Conservation (phyloP, 1,140 invertebrate genomes). For the Aphidius gifuensis region DNA sequence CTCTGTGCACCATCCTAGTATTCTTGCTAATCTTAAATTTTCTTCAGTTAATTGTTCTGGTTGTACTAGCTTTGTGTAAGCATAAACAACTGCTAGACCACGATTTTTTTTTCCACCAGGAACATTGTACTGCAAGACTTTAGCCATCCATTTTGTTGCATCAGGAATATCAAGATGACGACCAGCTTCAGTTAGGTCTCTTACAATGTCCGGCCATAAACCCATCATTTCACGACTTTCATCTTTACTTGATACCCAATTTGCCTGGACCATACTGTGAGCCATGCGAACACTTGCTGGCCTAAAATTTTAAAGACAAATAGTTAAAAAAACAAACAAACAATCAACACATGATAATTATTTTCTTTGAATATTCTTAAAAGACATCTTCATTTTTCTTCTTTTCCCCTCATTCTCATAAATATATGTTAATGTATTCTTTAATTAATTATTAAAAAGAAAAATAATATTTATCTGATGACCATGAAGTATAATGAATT, state of each 20-base stretch:
- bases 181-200: slow-evolving; percentile 73
- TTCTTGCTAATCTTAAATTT: slow-evolving; percentile 74
- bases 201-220: slow-evolving; percentile 79
- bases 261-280: slow-evolving; percentile 58
- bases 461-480: not conserved
- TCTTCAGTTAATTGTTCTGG: slow-evolving; percentile 67
- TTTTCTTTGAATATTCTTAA: not conserved
- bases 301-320: slow-evolving; percentile 25
- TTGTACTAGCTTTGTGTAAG: slow-evolving; percentile 73
- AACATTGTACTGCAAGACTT: slow-evolving; percentile 78
- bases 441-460: not conserved
- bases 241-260: slow-evolving; percentile 67
- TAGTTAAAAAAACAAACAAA: slow-evolving; percentile 4
- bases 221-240: slow-evolving; percentile 83
- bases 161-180: slow-evolving; percentile 71
- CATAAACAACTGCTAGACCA: slow-evolving; percentile 74
- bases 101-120: slow-evolving; percentile 76
- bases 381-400: not conserved
- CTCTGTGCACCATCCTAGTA: slow-evolving; percentile 93
- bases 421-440: too few relatives aligned
- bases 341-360: slow-evolving; percentile 8
- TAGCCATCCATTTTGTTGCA: slow-evolving; percentile 72
- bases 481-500: too few relatives aligned
- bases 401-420: too few relatives aligned
- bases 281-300: slow-evolving; percentile 31